These are phyloP conservation scores for Aspidiotus rigidus DNA, from an alignment of 2,888 invertebrate species.

Conservation along the genomic window DNA sequence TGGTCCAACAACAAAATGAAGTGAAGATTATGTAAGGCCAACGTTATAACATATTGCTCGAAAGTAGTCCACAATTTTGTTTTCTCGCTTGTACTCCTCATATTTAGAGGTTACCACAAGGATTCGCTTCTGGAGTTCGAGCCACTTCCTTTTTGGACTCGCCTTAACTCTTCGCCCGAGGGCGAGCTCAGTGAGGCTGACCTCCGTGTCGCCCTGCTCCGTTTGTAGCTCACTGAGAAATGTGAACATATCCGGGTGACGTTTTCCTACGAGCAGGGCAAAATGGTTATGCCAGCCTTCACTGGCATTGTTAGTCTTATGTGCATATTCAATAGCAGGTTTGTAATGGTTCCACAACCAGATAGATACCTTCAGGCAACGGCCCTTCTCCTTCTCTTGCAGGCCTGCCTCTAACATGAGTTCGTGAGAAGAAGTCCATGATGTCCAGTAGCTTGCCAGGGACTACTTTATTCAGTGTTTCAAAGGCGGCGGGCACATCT, in stretches of 20 bases:
- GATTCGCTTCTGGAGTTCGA: not conserved
- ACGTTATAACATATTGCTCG: not conserved
- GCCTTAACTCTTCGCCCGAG: not conserved
- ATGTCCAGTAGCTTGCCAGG: too few species aligned
- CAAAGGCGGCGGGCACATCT: too few species aligned
- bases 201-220: not conserved
- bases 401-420: too few species aligned
- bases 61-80: not conserved
- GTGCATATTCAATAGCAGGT: too few species aligned
- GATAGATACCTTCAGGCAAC: too few species aligned
- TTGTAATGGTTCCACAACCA: too few species aligned
- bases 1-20: not conserved
- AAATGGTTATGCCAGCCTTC: too few species aligned
- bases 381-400: too few species aligned
- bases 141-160: not conserved
- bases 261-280: not conserved
- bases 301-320: too few species aligned
- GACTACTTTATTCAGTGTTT: too few species aligned
- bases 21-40: not conserved
- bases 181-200: not conserved
- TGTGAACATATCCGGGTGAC: not conserved
- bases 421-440: too few species aligned
- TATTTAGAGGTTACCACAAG: not conserved
- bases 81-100: not conserved
- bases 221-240: not conserved